Base-by-base conservation (phyloP, 2,888 invertebrate species). In the Cheilosia grossa region DNA sequence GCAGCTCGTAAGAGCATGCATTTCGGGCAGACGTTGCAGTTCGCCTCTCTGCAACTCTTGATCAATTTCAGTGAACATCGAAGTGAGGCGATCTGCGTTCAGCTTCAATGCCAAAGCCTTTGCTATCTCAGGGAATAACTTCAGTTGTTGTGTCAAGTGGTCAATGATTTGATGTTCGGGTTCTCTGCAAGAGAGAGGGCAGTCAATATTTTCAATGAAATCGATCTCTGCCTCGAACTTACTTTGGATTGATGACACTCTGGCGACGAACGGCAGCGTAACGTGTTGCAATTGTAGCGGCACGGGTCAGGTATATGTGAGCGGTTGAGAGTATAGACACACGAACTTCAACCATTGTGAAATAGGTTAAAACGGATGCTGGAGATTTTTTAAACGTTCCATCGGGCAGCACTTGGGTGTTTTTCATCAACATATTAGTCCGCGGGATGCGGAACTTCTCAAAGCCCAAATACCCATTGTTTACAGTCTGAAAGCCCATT, bases 131-230 rank as follows among this genome's bases (percentile, higher is more conserved):
- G 98, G 96, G 88, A 98, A 95, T 30, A 99, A 91, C 91, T 98
- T 98, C 92, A 97, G 95, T 90, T 98, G 98, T 90, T 99, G 99
- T 0, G 98, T 98, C 80, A 97, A 95, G 90, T 97, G 99, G 91
- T 99, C 98, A 40, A 99, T 91, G 88, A 99, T 97, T 92, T 98
- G 97, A 0, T 96, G 95, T 91, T 98, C 98, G 0, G 95, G 95
- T 87, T 95, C 95, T 54, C 97, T 97, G 89, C 42, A 92, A 13
- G 13, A 4, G 13, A 40, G 21, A 49, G 13, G 10, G 10, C 1
- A 13, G 47, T 21, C 19, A 19, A 30, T 30, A 6, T 49, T 21
- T 19, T 21, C 3, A 44, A 44, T 44, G 17, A 4, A 1, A 49
- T 1, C 9, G 7, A 49, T 24, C 10, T 51, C 51, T 21, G 4